Evolutionary conservation across 2,797 vertebrate species (phyloP), one percentile per base, ranked within the genome.

Genomic region (Falco berigora): DNA sequence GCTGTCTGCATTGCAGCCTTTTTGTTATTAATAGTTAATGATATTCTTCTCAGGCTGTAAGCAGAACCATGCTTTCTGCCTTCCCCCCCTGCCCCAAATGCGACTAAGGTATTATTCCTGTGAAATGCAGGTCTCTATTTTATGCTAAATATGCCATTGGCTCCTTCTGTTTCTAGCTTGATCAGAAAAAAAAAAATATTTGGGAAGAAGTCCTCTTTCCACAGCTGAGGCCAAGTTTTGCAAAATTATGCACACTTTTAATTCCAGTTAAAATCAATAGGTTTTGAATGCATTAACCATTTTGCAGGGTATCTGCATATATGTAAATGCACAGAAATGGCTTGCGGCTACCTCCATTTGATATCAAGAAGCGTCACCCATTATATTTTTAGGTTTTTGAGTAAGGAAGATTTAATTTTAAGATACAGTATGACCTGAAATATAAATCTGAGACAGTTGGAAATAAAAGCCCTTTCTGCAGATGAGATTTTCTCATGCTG

Each of bases 1-100:
- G 88, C 78, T 87, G 94, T 95, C 96, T 97, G 94, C 96, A 96
- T 94, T 97, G 96, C 96, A 95, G 96, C 93, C 93, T 96, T 95
- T 97, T 92, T 55, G 80, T 95, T 96, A 95, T 96, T 94, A 96
- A 96, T 97, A 96, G 93, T 96, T 95, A 96, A 97, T 96, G 93
- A 95, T 96, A 79, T 53, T 81, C 67, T 86, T 82, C 89, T 66
- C 59, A 49, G 53, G 52, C 82, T 92, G 94, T 95, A 96, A 96
- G 93, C 55, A 94, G 90, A 93, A 96, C 83, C 74, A 56, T 77
- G 63, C 63, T 92, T 90, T 90, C 87, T 77, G 34, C 71, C 30
- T 46, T 62, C 23, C 46, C 36, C 6, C 23, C 23, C 3, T 32
- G 3, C 27, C 34, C 21, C 25, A 22, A 38, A 84, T 61, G 8